Percentiles rank a stretch among this genome's conserved stretches.
phyloP scores from a whole-genome alignment of 2,113 vertebrate genomes.

The Gadus chalcogrammus region DNA sequence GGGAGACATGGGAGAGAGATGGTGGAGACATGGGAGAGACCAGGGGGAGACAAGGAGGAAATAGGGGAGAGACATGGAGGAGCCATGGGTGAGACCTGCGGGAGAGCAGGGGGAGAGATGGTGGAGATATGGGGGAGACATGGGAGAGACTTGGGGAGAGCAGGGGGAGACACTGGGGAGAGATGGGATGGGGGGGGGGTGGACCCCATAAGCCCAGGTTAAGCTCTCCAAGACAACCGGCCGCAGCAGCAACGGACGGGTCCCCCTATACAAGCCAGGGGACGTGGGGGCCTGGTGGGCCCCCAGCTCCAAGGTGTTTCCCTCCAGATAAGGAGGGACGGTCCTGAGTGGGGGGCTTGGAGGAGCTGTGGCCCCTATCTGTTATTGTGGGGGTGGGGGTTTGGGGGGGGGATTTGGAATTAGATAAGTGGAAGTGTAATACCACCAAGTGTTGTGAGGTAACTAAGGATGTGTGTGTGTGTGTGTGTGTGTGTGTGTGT shows the following conservation, averaged over 20 bases:
- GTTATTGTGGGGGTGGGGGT: conserved; percentile 60
- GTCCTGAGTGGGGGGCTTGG: conserved; percentile 57
- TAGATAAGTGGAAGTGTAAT: conserved; percentile 66
- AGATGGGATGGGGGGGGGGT: conserved; percentile 35
- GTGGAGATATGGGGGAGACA: too few relatives aligned
- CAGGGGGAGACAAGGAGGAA: too few relatives aligned
- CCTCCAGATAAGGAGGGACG: conserved; percentile 72
- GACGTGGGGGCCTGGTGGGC: background rate
- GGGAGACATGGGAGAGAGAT: too few relatives aligned
- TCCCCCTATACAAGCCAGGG: background rate
- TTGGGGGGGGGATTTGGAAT: conserved; percentile 26
- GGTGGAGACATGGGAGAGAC: too few relatives aligned
- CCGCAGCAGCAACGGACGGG: conserved; percentile 44
- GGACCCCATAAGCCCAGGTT: conserved; percentile 54
- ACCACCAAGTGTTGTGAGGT: conserved; percentile 53
- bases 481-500: background rate
- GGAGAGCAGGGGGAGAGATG: too few relatives aligned
- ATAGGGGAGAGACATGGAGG: too few relatives aligned
- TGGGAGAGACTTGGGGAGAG: too few relatives aligned
- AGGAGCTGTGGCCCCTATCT: conserved; percentile 66
- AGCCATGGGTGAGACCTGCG: too few relatives aligned
- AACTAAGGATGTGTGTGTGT: conserved; percentile 16
- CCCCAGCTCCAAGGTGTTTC: conserved; percentile 69
- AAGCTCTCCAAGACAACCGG: conserved; percentile 59
- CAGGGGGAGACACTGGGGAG: conserved; percentile 32